Percentiles rank a stretch among this genome's conserved stretches.
These are phyloP conservation scores for Patella caerulea DNA, from an alignment of 2,888 invertebrate genomes.

Conservation along the genomic window DNA sequence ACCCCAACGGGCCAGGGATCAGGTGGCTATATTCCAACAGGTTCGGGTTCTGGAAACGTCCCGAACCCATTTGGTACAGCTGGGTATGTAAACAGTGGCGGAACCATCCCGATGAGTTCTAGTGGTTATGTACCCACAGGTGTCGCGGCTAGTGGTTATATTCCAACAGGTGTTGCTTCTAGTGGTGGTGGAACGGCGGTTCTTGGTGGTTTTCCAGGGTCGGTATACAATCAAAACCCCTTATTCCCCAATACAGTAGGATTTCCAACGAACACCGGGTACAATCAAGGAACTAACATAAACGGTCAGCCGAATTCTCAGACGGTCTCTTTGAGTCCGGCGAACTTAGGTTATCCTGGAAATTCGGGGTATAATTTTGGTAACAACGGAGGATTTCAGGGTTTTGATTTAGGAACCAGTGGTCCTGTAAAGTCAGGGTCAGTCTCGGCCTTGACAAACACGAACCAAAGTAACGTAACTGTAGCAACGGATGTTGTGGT, in stretches of 20 bases:
- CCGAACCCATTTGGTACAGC: too few species aligned
- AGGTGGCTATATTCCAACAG: too few species aligned
- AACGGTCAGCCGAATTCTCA: too few species aligned
- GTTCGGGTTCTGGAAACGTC: too few species aligned
- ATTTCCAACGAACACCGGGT: background rate
- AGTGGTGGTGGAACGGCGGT: background rate
- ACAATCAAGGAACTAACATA: background rate
- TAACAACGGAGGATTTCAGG: background rate
- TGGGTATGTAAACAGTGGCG: background rate
- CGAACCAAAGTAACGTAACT: too few species aligned
- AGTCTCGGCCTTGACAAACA: background rate
- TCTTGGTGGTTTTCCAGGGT: background rate
- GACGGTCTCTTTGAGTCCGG: too few species aligned
- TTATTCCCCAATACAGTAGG: background rate
- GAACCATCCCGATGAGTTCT: background rate
- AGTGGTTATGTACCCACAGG: background rate
- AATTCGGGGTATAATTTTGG: too few species aligned
- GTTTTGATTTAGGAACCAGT: background rate
- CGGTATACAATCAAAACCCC: background rate
- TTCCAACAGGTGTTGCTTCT: background rate
- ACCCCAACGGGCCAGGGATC: too few species aligned
- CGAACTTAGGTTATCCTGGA: too few species aligned
- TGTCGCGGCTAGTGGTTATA: background rate
- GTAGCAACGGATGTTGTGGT: too few species aligned
- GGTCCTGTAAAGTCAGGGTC: background rate